phyloP scores from a whole-genome alignment of 92 coral and sea anemone species.

The Heliopora coerulea region DNA sequence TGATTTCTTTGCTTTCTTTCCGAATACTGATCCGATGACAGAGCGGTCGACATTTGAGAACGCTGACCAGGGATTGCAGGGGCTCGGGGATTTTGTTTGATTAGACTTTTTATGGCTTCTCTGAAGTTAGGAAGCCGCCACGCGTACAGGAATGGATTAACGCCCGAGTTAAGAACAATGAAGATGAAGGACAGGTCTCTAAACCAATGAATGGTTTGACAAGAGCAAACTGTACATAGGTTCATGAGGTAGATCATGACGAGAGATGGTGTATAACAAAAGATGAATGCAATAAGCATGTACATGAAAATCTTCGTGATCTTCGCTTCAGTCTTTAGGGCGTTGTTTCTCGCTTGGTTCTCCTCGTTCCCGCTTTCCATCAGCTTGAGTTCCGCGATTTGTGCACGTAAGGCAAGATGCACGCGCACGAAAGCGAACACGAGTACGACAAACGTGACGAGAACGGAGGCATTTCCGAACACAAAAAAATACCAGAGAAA shows the following conservation, averaged over 20 bases:
- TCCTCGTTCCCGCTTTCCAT: conserved; percentile 58
- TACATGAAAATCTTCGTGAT: conserved; percentile 75
- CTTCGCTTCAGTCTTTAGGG: conserved; percentile 63
- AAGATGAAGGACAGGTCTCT: conserved; percentile 79
- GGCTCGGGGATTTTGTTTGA: neutral
- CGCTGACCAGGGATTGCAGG: neutral
- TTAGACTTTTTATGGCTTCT: conserved; percentile 45
- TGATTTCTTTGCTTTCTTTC: too few relatives aligned
- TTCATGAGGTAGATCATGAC: conserved; percentile 91
- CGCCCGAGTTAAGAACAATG: conserved; percentile 71
- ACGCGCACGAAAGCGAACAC: conserved; percentile 83
- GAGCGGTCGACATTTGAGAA: neutral
- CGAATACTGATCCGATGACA: neutral
- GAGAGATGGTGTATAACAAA: conserved; percentile 80
- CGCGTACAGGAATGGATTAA: conserved; percentile 83
- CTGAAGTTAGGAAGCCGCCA: conserved; percentile 72
- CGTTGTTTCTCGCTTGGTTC: conserved; percentile 67
- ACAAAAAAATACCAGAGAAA: conserved; percentile 59
- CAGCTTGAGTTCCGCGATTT: conserved; percentile 49
- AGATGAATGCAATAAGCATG: conserved; percentile 68
- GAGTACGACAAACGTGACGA: conserved; percentile 76
- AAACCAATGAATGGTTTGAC: conserved; percentile 86
- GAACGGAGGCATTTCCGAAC: conserved; percentile 76
- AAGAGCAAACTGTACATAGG: conserved; percentile 74
- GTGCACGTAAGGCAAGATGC: conserved; percentile 65